phyloP scores from a whole-genome alignment of 1,140 invertebrate genomes.

The Pteromalus puparum region DNA sequence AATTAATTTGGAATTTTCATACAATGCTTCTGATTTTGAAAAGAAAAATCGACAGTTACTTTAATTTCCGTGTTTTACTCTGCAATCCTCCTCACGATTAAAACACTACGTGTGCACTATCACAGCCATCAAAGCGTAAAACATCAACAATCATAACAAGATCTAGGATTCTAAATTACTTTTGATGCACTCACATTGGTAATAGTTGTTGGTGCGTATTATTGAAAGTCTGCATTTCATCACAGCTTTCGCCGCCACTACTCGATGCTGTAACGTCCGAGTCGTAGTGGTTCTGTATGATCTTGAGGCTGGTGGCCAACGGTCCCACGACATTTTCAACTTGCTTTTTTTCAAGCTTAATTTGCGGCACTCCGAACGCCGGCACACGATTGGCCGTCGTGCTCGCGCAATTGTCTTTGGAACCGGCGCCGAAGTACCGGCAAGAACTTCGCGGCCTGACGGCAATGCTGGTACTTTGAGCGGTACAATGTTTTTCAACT shows the following conservation, averaged over 20 bases:
- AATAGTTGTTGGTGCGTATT: conserved; percentile 84
- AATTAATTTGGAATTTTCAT: background rate
- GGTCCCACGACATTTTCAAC: conserved; percentile 82
- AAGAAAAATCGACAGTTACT: background rate
- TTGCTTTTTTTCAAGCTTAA: conserved; percentile 75
- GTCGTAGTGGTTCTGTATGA: conserved; percentile 86
- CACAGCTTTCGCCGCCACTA: conserved; percentile 94
- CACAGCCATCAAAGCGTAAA: background rate
- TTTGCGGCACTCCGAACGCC: conserved; percentile 72
- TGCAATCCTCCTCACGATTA: too few relatives aligned
- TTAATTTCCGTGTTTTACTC: background rate
- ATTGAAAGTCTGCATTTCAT: conserved; percentile 89
- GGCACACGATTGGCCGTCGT: conserved; percentile 66
- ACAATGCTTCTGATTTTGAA: background rate
- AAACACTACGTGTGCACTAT: background rate
- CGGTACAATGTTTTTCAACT: conserved; percentile 69
- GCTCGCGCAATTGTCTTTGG: conserved; percentile 71
- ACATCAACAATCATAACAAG: background rate
- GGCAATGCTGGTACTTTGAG: conserved; percentile 67
- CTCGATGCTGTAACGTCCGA: conserved; percentile 95
- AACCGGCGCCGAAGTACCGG: conserved; percentile 80
- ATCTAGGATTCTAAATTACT: background rate
- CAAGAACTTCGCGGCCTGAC: conserved; percentile 66
- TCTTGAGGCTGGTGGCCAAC: conserved; percentile 81
- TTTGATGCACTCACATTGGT: conserved; percentile 82